A percentile compares a stretch with the other conserved stretches of the same genome.
Evolutionary conservation across 2,888 invertebrate species (phyloP).

Genomic region (Drosophila sordidapex): DNA sequence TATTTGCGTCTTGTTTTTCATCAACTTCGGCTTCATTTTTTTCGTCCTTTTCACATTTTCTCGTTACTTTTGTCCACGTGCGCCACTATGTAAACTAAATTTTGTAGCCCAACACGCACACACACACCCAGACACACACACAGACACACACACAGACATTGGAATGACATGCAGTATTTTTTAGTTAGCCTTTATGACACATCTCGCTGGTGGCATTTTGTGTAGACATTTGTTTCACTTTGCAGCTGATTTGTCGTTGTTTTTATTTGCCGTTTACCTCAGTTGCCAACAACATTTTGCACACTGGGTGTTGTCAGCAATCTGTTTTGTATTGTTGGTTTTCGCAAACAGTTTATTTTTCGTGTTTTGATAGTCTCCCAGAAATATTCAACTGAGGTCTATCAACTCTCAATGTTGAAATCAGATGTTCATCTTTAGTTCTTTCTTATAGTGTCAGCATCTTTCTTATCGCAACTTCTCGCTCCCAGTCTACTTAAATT

Average conservation of each 20-base stretch:
- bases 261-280: conserved; percentile 35
- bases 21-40: conserved; percentile 16
- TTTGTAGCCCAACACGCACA: conserved; percentile 40
- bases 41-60: conserved; percentile 37
- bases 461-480: not conserved
- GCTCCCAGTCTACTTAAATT: not conserved
- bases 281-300: conserved; percentile 8
- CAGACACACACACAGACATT: conserved; percentile 3
- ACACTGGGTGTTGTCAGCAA: conserved; percentile 13
- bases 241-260: conserved; percentile 5
- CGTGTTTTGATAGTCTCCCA: not conserved
- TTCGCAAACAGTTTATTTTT: not conserved
- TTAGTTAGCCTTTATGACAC: conserved; percentile 71
- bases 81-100: conserved; percentile 44
- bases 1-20: conserved; percentile 27
- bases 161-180: conserved; percentile 58
- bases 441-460: not conserved
- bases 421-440: not conserved
- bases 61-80: conserved; percentile 61
- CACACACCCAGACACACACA: conserved; percentile 15
- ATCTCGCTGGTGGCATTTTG: conserved; percentile 47
- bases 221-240: conserved; percentile 6
- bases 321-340: conserved; percentile 13
- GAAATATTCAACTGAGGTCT: not conserved
- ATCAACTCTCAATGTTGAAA: not conserved